phyloP scores from a whole-genome alignment of 2,888 invertebrate species.

The Pocota personata region DNA sequence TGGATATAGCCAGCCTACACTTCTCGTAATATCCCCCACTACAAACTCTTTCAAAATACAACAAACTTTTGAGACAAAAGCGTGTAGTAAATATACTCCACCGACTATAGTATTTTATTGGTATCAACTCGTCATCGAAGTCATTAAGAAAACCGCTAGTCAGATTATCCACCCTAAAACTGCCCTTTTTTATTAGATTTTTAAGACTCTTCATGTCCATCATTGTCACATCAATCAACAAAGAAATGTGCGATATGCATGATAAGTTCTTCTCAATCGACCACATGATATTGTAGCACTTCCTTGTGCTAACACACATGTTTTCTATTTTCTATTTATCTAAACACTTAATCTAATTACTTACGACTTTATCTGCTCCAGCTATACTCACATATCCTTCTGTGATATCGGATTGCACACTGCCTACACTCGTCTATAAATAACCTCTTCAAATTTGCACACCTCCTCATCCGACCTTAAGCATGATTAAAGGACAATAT shows the following conservation, averaged over 20 bases:
- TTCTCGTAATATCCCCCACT: too few relatives aligned
- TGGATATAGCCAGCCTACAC: too few relatives aligned
- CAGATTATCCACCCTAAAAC: neutral
- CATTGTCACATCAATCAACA: constrained; percentile 32
- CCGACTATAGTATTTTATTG: neutral
- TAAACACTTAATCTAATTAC: constrained; percentile 54
- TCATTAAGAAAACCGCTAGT: neutral
- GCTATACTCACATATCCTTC: constrained; percentile 10
- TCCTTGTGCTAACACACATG: neutral
- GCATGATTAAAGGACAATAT: neutral
- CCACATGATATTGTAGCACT: neutral
- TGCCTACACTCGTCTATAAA: constrained; percentile 13
- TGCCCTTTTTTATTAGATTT: neutral
- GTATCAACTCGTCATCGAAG: neutral
- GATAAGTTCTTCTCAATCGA: neutral
- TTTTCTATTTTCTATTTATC: neutral
- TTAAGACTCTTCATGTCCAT: neutral
- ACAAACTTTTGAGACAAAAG: too few relatives aligned
- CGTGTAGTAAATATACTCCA: too few relatives aligned
- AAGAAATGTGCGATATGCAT: neutral
- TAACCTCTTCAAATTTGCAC: constrained; percentile 20
- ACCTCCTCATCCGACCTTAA: constrained; percentile 1
- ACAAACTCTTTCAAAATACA: too few relatives aligned
- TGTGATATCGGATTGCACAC: constrained; percentile 1
- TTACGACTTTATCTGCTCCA: constrained; percentile 13